Base-by-base conservation (phyloP, 2,888 invertebrate genomes). In the Cheilosia pagana region DNA sequence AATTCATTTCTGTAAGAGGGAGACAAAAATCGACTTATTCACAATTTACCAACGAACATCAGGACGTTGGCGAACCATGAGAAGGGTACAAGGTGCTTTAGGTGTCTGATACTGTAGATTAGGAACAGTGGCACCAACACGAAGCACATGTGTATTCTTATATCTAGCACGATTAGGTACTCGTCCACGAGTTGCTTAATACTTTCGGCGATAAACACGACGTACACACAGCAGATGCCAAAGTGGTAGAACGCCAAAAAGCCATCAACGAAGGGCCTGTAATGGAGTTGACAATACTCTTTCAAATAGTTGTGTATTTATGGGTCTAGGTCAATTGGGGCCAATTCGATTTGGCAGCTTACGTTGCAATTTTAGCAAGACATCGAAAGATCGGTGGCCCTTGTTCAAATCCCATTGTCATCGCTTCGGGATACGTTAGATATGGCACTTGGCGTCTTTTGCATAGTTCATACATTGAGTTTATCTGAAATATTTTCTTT, bases 211-310 rank as follows among this genome's bases (percentile, higher is more conserved):
- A 99, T 96, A 91, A 99, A 99, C 8, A 98, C 96, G 70, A 98
- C 95, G 92, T 99, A 99, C 0, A 99, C 98, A 91, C 98, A 98
- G 92, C 99, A 99, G 91, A 99, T 99, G 31, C 99, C 99, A 88
- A 99, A 93, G 91, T 99, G 95, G 91, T 99, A 99, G 74, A 98
- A 94, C 68, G 98, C 96, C 81, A 97, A 93, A 90, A 97, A 97
- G 89, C 95, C 93, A 91, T 97, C 96, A 83, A 97, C 95, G 89
- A 95, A 94, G 81, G 95, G 94, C 72, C 96, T 96, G 93, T 7
- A 92, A 87, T 87, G 14, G 23, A 23, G 4, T 21, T 14, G 0
- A 12, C 1, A 35, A 12, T 12, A 1, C 12, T 3, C 12, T 12
- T 35, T 25, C 3, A 25, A 1, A 25, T 25, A 25, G 25, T 25